These are phyloP conservation scores for Macroteleia sp. DNA, from an alignment of 2,888 invertebrate species.

Conservation along the genomic window DNA sequence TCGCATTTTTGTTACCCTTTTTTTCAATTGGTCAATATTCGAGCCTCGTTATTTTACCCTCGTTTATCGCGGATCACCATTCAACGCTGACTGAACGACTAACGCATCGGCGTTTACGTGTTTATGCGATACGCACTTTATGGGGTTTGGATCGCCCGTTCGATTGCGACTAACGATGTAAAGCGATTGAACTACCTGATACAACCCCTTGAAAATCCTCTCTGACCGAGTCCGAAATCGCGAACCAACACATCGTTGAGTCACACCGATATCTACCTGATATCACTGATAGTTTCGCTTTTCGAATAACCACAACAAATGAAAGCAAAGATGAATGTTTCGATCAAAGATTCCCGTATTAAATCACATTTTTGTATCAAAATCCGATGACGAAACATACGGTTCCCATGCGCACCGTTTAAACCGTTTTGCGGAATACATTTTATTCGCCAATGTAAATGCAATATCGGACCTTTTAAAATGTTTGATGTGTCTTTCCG, in stretches of 20 bases:
- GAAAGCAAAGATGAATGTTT: conserved; percentile 53
- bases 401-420: not conserved
- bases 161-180: conserved; percentile 74
- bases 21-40: conserved; percentile 78
- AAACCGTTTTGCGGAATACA: conserved; percentile 35
- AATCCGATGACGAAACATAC: conserved; percentile 40
- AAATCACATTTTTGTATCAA: conserved; percentile 44
- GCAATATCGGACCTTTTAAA: conserved; percentile 30
- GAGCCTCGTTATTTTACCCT: conserved; percentile 76
- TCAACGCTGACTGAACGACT: conserved; percentile 76
- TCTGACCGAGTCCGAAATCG: conserved; percentile 32
- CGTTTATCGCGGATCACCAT: conserved; percentile 76
- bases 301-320: conserved; percentile 42
- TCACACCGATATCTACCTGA: conserved; percentile 32
- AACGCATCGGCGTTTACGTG: conserved; percentile 78
- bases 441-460: conserved; percentile 45
- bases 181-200: conserved; percentile 67
- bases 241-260: conserved; percentile 12
- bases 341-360: conserved; percentile 45
- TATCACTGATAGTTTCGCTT: conserved; percentile 48
- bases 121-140: conserved; percentile 79
- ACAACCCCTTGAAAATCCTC: conserved; percentile 60
- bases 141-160: conserved; percentile 65
- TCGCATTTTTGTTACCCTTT: conserved; percentile 40
- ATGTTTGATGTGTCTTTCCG: conserved; percentile 34